Evolutionary conservation across 2,113 vertebrate species (phyloP).

Genomic region (Recurvirostra avosetta): DNA sequence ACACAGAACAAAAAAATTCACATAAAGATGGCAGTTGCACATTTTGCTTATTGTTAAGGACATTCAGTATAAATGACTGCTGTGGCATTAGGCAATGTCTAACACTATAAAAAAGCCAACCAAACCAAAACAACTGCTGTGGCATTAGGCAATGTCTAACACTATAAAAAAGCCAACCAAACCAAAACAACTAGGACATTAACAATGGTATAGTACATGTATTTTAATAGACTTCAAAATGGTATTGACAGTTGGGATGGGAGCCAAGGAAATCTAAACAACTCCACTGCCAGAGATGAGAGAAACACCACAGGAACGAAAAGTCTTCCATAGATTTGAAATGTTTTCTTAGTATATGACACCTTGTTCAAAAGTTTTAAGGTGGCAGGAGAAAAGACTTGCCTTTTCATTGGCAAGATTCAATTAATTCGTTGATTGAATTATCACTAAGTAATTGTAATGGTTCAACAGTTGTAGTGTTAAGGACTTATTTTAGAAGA

Average conservation of each 20-base stretch:
- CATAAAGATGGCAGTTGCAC: rapidly evolving
- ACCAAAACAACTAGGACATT: not conserved
- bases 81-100: not conserved
- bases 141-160: not conserved
- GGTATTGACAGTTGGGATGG: not conserved
- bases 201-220: not conserved
- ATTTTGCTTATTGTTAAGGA: not conserved
- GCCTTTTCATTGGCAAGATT: not conserved
- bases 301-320: not conserved
- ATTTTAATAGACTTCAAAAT: not conserved
- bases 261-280: not conserved
- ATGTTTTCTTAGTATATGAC: not conserved
- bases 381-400: not conserved
- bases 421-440: not conserved
- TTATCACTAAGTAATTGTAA: not conserved
- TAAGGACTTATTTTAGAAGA: not conserved
- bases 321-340: not conserved
- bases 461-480: not conserved
- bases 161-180: not conserved
- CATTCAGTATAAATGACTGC: not conserved
- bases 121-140: not conserved
- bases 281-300: not conserved
- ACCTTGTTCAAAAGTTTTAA: not conserved
- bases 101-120: not conserved
- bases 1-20: not conserved